These are phyloP conservation scores for Halcyon leucocephala DNA, from an alignment of 2,797 vertebrate species.

Conservation along the genomic window DNA sequence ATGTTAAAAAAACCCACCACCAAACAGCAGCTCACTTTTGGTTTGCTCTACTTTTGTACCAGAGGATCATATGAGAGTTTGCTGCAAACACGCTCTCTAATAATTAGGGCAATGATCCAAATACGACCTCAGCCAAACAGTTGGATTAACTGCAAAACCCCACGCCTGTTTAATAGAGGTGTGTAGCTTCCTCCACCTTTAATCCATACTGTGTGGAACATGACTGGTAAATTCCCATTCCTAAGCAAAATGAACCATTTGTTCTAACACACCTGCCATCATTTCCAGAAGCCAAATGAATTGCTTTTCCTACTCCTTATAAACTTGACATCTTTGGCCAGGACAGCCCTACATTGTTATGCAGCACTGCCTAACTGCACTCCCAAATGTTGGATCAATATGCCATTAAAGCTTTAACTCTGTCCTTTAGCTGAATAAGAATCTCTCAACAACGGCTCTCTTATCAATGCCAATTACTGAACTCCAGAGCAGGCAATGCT, in stretches of 20 bases:
- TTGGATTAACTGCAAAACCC: not conserved
- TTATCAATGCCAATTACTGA: not conserved
- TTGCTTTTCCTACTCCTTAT: not conserved
- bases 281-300: not conserved
- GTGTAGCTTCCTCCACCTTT: not conserved
- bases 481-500: not conserved
- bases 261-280: not conserved
- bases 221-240: not conserved
- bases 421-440: not conserved
- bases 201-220: not conserved
- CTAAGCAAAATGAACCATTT: not conserved
- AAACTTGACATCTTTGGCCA: not conserved
- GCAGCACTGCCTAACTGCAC: not conserved
- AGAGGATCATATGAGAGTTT: not conserved
- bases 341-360: not conserved
- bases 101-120: slow-evolving; percentile 38
- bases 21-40: slow-evolving; percentile 6
- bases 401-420: not conserved
- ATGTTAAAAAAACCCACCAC: not conserved
- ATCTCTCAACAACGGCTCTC: not conserved
- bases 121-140: slow-evolving; percentile 1
- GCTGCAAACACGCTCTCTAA: slow-evolving; percentile 37
- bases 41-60: not conserved
- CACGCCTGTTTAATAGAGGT: not conserved
- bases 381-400: slow-evolving; percentile 1